Percentiles rank a stretch among this genome's conserved stretches.
Conservation (phyloP, 1,140 invertebrate species). For the Argopecten irradians region DNA sequence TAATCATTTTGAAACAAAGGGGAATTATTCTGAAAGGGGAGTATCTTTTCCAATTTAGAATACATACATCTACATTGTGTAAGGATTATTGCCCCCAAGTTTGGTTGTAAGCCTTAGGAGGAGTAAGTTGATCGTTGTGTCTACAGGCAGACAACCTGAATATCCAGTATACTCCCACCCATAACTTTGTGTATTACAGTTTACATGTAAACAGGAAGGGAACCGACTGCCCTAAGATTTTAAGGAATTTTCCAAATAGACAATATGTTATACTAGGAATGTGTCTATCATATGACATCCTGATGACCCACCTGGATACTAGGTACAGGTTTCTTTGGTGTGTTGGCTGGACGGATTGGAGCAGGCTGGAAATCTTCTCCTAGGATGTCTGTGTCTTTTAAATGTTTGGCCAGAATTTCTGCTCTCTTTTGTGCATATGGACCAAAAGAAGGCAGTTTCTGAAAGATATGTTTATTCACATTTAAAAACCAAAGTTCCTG, state of each 20-base stretch:
- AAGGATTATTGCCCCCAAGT: no score
- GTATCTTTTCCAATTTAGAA: no score
- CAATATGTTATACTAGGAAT: neutral
- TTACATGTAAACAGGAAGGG: neutral
- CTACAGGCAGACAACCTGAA: no score
- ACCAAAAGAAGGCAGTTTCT: slow-evolving; percentile 93
- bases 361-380: slow-evolving; percentile 64
- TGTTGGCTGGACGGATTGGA: slow-evolving; percentile 59
- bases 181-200: neutral
- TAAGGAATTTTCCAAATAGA: neutral
- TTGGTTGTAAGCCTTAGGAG: no score
- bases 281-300: neutral
- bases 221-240: neutral
- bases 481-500: neutral
- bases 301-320: slow-evolving; percentile 58
- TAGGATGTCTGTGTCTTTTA: slow-evolving; percentile 74
- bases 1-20: no score
- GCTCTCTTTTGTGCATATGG: slow-evolving; percentile 87
- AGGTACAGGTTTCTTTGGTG: slow-evolving; percentile 62
- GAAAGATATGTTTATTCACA: slow-evolving; percentile 32
- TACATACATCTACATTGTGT: no score
- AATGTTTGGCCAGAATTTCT: slow-evolving; percentile 82
- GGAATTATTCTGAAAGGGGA: no score
- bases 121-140: no score
- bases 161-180: no score